Base-by-base conservation (phyloP, 2,888 invertebrate genomes). In the Callyntrura sp. region DNA sequence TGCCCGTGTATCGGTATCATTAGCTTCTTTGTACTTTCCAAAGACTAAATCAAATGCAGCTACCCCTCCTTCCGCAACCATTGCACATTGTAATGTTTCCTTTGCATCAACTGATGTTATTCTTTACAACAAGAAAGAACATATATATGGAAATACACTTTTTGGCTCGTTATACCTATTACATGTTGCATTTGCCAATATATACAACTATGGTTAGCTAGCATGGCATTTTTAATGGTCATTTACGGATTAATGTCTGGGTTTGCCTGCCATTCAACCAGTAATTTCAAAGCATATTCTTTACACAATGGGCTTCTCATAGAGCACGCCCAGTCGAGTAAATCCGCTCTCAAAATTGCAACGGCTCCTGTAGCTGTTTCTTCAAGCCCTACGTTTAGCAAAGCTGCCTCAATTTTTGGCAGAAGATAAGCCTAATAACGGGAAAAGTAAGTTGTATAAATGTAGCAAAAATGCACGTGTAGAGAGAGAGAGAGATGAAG, bases 241-340 rank as follows among this genome's bases (percentile, higher is more conserved):
- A 11, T 43, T 76, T 84, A 90, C 90, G 90, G 90, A 17, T 70
- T 88, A 0, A 20, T 70, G 1, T n/a, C 23, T 9, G 81, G 68
- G 76, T 43, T 25, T 0, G 78, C 48, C 25, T 60, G 51, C 90
- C 90, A 91, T 55, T 78, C 23, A 14, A 60, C 45, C 11, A 89
- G 35, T 5, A 89, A 76, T 25, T 76, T 57, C 11, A 20, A 57
- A 3, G 92, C 91, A 20, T 90, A 88, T n/a, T 60, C 76, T 4
- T 9, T 45, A 25, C 92, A 92, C 0, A 68, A 2, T 1, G 55
- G 17, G n/a, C 76, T 86, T 0, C 62, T 48, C 12, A 91, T 8
- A 6, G 90, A 78, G 62, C 91, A 91, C 4, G 90, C 76, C 91
- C 91, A 91, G 28, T 91, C 91, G 4, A 91, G 35, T 11, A 92